A percentile compares a stretch with the other conserved stretches of the same genome.
Conservation (phyloP, 2,797 vertebrate genomes). For the Limosa lapponica region DNA sequence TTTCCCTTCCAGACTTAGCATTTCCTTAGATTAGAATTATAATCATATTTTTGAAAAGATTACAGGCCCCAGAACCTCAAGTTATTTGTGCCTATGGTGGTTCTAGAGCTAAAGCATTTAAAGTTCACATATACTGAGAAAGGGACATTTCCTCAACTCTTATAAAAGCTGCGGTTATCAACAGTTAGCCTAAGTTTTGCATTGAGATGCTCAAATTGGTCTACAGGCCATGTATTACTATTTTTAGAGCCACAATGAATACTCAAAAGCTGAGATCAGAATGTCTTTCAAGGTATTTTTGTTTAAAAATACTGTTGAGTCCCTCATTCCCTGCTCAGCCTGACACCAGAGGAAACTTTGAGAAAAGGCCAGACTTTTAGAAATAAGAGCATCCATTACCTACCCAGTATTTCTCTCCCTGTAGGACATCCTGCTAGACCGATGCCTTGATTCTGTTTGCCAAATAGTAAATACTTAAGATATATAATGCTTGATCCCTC, state of each 20-base stretch:
- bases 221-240: neutral
- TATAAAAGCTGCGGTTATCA: neutral
- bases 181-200: neutral
- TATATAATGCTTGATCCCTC: neutral
- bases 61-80: neutral
- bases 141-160: neutral
- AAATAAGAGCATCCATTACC: neutral
- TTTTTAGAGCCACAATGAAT: neutral
- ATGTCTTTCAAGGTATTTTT: neutral
- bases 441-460: conserved; percentile 16
- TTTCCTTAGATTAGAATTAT: neutral
- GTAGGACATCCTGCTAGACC: neutral
- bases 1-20: neutral
- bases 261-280: neutral
- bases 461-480: conserved; percentile 19
- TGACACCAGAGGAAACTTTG: neutral
- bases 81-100: neutral
- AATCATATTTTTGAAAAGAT: neutral
- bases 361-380: neutral
- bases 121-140: neutral
- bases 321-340: neutral
- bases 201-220: neutral
- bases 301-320: neutral
- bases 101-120: neutral
- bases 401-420: neutral